phyloP scores from a whole-genome alignment of 2,113 vertebrate species.

The Heterocephalus glaber region DNA sequence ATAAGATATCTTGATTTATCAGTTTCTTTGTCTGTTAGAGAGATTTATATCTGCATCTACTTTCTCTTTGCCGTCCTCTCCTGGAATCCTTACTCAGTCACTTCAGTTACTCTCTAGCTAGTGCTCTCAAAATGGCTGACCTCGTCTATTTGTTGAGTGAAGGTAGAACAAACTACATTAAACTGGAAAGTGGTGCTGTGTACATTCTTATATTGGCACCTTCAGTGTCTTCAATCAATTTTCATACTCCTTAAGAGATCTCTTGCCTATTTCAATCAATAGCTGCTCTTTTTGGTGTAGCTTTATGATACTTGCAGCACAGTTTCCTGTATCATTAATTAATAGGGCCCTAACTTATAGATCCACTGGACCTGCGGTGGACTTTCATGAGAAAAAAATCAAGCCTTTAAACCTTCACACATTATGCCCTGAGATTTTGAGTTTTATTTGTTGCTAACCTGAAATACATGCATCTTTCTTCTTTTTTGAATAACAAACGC shows the following conservation, averaged over 20 bases:
- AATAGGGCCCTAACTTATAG: background rate
- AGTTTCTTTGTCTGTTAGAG: background rate
- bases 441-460: background rate
- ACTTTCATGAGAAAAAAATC: background rate
- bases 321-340: background rate
- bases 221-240: background rate
- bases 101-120: background rate
- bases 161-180: background rate
- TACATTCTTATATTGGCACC: background rate
- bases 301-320: background rate
- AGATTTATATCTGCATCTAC: background rate
- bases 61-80: background rate
- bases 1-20: background rate
- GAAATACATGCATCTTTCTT: background rate
- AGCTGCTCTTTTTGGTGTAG: background rate
- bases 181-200: background rate
- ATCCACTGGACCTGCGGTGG: background rate
- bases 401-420: too few relatives aligned
- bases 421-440: background rate
- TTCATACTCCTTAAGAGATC: background rate
- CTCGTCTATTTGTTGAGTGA: background rate
- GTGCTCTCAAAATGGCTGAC: background rate
- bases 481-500: background rate
- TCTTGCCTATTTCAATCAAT: background rate
- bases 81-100: background rate